A percentile compares a stretch with the other conserved stretches of the same genome.
phyloP scores from a whole-genome alignment of 2,888 invertebrate genomes.

The Podabrus alpinus region DNA sequence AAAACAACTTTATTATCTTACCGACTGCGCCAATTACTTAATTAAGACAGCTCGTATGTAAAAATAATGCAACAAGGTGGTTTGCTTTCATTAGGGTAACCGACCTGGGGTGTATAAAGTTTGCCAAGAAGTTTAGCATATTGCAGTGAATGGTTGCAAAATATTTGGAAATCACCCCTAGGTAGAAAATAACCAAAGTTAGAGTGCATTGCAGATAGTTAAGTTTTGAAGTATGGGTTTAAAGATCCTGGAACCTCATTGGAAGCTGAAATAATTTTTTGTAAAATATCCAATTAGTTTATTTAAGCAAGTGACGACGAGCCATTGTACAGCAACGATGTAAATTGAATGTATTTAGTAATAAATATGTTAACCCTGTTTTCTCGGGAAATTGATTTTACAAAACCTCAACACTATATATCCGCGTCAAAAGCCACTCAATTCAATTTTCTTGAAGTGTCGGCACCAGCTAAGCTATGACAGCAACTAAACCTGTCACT shows the following conservation, averaged over 20 bases:
- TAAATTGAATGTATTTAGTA: neutral
- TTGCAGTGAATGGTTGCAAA: neutral
- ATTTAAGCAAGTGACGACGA: neutral
- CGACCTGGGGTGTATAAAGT: neutral
- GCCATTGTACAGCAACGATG: neutral
- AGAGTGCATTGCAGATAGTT: neutral
- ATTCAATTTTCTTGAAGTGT: constrained; percentile 28
- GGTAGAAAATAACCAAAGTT: neutral
- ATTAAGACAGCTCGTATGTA: neutral
- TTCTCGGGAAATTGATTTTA: constrained; percentile 20
- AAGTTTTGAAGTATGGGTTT: neutral
- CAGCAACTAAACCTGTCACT: constrained; percentile 25
- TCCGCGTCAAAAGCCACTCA: constrained; percentile 26
- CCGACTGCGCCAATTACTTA: neutral
- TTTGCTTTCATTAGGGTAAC: neutral
- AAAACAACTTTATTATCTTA: neutral
- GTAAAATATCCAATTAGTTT: neutral
- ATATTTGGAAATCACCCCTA: neutral
- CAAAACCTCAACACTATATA: constrained; percentile 26
- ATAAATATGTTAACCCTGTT: constrained; percentile 22
- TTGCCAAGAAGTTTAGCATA: neutral
- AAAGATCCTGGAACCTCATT: neutral
- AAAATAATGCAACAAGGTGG: neutral
- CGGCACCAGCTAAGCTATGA: constrained; percentile 20
- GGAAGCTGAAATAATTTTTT: neutral